A percentile compares a stretch with the other conserved stretches of the same genome.
Evolutionary conservation across 2,113 vertebrate genomes (phyloP).

Genomic region (Ophthalmolycus amberensis): DNA sequence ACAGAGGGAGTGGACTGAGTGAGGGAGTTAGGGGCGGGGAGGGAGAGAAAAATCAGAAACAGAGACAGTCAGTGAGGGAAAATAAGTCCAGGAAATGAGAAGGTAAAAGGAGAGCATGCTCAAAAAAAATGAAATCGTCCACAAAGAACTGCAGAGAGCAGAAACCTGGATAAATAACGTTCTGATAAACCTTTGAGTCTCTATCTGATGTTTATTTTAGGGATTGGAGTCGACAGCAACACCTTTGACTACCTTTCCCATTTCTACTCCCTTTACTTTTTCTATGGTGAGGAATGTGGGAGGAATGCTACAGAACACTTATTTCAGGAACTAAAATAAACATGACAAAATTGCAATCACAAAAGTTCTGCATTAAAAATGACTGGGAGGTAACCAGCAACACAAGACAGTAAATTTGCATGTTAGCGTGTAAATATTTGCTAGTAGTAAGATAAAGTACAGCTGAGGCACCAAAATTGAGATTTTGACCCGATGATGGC

Average conservation of each 20-base stretch:
- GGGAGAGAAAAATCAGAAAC: conserved; percentile 66
- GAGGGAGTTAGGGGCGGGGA: conserved; percentile 35
- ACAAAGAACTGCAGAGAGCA: conserved; percentile 9
- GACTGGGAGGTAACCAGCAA: neutral
- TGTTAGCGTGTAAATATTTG: neutral
- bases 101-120: conserved; percentile 24
- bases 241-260: neutral
- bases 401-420: neutral
- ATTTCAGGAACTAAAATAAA: neutral
- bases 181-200: neutral
- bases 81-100: conserved; percentile 71
- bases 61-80: conserved; percentile 63
- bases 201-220: neutral
- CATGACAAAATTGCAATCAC: neutral
- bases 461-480: neutral
- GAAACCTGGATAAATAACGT: conserved; percentile 20
- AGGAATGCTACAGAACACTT: neutral
- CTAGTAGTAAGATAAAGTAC: neutral
- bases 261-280: neutral
- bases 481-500: neutral
- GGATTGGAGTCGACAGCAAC: neutral
- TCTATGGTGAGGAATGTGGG: neutral
- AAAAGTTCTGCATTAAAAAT: neutral
- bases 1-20: conserved; percentile 33
- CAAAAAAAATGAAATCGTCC: neutral